A percentile compares a stretch with the other conserved stretches of the same genome.
phyloP scores from a whole-genome alignment of 2,888 invertebrate genomes.

The Bruchidius siliquastri region DNA sequence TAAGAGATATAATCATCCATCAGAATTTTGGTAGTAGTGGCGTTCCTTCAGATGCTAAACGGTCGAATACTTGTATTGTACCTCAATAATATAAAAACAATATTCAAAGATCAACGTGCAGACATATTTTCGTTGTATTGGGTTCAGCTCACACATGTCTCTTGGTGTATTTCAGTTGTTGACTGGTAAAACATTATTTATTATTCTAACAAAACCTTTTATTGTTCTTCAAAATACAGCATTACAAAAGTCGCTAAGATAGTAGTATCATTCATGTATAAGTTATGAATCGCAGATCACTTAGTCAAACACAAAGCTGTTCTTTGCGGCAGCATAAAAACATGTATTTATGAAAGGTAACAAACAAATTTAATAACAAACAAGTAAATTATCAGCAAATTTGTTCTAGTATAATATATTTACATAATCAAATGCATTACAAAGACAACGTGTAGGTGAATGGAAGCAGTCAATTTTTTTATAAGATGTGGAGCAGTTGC shows the following conservation, averaged over 20 bases:
- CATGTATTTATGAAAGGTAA: not conserved
- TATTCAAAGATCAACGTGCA: too few relatives aligned
- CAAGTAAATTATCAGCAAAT: not conserved
- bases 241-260: not conserved
- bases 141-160: not conserved
- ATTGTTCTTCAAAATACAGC: not conserved
- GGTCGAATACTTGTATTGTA: too few relatives aligned
- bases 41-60: too few relatives aligned
- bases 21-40: too few relatives aligned
- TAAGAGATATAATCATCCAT: too few relatives aligned
- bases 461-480: not conserved
- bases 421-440: not conserved
- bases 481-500: not conserved
- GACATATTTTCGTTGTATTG: too few relatives aligned
- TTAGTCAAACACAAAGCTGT: not conserved
- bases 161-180: not conserved
- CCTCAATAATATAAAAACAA: too few relatives aligned
- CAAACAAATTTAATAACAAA: not conserved
- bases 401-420: not conserved
- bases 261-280: not conserved
- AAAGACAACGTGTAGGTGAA: not conserved
- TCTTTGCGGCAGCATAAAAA: not conserved
- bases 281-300: not conserved
- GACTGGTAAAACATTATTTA: not conserved
- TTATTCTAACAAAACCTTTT: not conserved